Evolutionary conservation across 2,888 invertebrate species (phyloP).

Genomic region (Auanema sp.): DNA sequence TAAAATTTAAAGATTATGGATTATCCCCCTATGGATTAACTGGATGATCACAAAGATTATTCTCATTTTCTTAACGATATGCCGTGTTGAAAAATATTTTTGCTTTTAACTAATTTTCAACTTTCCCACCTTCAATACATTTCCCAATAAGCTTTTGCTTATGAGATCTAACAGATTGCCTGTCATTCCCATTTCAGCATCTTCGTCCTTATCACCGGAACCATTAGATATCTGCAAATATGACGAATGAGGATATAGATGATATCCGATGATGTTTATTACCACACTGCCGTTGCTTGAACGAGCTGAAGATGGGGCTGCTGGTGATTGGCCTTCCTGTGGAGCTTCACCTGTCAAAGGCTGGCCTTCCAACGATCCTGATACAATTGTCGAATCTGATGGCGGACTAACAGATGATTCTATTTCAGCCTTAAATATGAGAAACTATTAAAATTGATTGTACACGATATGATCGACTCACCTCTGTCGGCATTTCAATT

Average conservation of each 20-base stretch:
- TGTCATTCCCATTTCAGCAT: slow-evolving; percentile 14
- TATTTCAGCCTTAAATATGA: too few relatives aligned
- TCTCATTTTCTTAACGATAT: too few relatives aligned
- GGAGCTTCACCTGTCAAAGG: slow-evolving; percentile 30
- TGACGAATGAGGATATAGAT: background rate
- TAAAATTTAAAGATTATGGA: too few relatives aligned
- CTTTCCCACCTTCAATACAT: slow-evolving; percentile 20
- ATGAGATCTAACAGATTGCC: slow-evolving; percentile 25
- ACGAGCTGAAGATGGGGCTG: slow-evolving; percentile 39
- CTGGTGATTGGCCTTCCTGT: slow-evolving; percentile 40
- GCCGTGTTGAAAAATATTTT: too few relatives aligned
- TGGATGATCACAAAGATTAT: too few relatives aligned
- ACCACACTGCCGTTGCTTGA: slow-evolving; percentile 20
- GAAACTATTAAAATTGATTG: too few relatives aligned
- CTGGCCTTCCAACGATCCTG: slow-evolving; percentile 5
- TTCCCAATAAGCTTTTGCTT: slow-evolving; percentile 25
- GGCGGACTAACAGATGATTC: too few relatives aligned
- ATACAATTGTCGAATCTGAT: too few relatives aligned
- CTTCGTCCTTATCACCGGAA: slow-evolving; percentile 22
- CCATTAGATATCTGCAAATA: slow-evolving; percentile 10
- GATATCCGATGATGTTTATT: too few relatives aligned
- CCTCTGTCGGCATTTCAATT: slow-evolving; percentile 20
- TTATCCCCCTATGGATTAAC: too few relatives aligned
- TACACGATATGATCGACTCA: too few relatives aligned
- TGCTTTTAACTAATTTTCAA: background rate